These are phyloP conservation scores for Hylomyscus alleni DNA, from an alignment of 2,797 vertebrate genomes.

Conservation along the genomic window DNA sequence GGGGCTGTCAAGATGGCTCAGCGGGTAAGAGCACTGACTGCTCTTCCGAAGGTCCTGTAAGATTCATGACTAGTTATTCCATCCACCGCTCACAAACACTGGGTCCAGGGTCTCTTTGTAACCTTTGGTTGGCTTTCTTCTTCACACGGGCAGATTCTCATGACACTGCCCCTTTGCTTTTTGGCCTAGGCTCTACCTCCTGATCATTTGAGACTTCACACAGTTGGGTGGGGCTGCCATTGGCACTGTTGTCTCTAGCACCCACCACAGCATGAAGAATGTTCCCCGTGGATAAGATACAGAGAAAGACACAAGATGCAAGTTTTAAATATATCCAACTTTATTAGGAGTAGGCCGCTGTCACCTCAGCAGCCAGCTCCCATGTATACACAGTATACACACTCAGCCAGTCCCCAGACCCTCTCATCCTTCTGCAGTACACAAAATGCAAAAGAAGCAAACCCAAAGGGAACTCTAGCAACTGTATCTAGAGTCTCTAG, in stretches of 20 bases:
- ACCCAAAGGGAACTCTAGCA: conserved; percentile 73
- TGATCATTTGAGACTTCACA: background rate
- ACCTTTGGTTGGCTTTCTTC: background rate
- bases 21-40: too few species aligned
- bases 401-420: conserved; percentile 92
- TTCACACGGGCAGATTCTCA: too few species aligned
- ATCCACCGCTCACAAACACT: too few species aligned
- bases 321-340: conserved; percentile 88
- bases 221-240: too few species aligned
- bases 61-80: too few species aligned
- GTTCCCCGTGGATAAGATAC: background rate
- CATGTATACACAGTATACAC: conserved; percentile 99
- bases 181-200: background rate
- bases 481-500: conserved; percentile 66
- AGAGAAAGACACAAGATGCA: conserved; percentile 34
- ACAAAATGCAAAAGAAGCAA: conserved; percentile 92
- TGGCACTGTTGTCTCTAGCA: accelerated
- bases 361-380: conserved; percentile 86
- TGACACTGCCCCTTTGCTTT: background rate
- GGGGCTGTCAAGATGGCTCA: too few species aligned
- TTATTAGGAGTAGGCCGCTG: conserved; percentile 89
- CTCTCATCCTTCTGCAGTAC: conserved; percentile 93
- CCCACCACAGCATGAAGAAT: background rate
- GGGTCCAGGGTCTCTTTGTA: background rate
- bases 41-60: background rate